Conservation (phyloP, 2,113 vertebrate genomes). For the Grus americana region DNA sequence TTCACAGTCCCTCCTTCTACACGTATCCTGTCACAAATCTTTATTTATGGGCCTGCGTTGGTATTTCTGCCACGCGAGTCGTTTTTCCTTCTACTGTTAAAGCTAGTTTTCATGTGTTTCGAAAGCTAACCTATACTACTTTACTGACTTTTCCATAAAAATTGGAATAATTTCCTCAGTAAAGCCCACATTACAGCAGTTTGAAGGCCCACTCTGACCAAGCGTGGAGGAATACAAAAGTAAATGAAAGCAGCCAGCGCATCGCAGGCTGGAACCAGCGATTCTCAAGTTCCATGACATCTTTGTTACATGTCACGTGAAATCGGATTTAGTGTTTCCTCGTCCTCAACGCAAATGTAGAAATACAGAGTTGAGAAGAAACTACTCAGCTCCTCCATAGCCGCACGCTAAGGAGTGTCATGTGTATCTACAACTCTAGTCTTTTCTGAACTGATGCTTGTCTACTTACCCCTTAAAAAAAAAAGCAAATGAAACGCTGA, state of each 20-base stretch:
- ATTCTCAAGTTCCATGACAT: neutral
- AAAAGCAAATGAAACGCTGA: neutral
- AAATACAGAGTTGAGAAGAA: neutral
- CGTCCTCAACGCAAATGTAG: neutral
- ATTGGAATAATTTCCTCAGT: neutral
- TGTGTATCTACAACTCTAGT: neutral
- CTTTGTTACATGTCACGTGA: neutral
- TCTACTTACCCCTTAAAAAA: neutral
- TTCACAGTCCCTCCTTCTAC: neutral
- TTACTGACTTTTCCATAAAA: neutral
- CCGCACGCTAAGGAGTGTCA: too few relatives aligned
- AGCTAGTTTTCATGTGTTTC: neutral
- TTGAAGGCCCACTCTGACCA: neutral
- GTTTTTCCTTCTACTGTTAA: neutral
- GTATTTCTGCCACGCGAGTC: neutral
- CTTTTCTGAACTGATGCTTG: neutral
- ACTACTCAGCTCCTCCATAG: neutral
- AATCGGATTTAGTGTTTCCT: neutral
- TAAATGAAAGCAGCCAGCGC: neutral
- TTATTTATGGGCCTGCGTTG: neutral
- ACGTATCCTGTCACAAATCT: neutral
- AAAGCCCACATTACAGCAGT: neutral
- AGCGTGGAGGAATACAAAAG: rapidly evolving
- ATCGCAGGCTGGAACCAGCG: neutral
- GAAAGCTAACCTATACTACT: neutral